Conservation (phyloP, 2,113 vertebrate species). For the Oryzias javanicus region DNA sequence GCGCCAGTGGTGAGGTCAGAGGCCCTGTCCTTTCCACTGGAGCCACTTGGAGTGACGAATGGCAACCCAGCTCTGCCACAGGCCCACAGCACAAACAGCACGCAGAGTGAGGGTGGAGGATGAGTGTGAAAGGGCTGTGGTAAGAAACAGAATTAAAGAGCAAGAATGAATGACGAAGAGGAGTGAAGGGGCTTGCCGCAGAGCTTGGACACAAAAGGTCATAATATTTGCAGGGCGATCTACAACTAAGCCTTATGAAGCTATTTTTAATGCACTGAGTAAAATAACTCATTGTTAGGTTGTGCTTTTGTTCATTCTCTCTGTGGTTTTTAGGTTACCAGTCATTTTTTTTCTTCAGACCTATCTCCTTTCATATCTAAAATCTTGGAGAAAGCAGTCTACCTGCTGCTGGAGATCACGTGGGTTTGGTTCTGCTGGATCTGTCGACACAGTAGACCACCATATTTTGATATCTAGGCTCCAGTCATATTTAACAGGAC, state of each 20-base stretch:
- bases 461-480: too few species aligned
- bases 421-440: too few species aligned
- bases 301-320: slow-evolving; percentile 6
- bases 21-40: slow-evolving; percentile 58
- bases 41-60: slow-evolving; percentile 61
- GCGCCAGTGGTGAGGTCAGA: slow-evolving; percentile 50
- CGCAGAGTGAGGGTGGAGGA: slow-evolving; percentile 47
- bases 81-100: slow-evolving; percentile 50
- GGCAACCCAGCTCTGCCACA: slow-evolving; percentile 46
- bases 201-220: slow-evolving; percentile 40
- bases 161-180: slow-evolving; percentile 29
- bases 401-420: too few species aligned
- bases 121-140: slow-evolving; percentile 27
- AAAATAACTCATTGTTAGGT: not conserved
- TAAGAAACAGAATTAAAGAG: slow-evolving; percentile 44
- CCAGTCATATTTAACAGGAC: too few species aligned
- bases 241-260: slow-evolving; percentile 2
- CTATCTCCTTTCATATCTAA: too few species aligned
- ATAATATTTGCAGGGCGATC: slow-evolving; percentile 20
- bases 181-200: slow-evolving; percentile 6
- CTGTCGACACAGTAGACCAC: too few species aligned
- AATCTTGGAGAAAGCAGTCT: too few species aligned
- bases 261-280: slow-evolving; percentile 22
- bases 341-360: too few species aligned
- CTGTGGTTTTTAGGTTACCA: not conserved